phyloP scores from a whole-genome alignment of 2,797 vertebrate species.

The Menidia menidia region DNA sequence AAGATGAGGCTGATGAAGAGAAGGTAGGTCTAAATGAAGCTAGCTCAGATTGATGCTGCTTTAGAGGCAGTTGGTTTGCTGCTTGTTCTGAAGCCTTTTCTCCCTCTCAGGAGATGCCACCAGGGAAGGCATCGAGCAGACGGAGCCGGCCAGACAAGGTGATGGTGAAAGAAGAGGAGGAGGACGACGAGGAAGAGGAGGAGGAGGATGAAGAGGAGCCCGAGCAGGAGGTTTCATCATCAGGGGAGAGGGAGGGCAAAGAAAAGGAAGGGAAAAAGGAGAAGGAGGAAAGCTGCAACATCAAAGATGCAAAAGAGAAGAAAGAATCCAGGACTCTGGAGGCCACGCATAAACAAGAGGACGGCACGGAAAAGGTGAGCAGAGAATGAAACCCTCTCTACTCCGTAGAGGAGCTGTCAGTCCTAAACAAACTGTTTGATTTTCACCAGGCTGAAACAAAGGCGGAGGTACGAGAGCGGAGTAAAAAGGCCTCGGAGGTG shows the following conservation, averaged over 20 bases:
- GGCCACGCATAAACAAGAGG: constrained; percentile 87
- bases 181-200: constrained; percentile 61
- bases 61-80: not conserved
- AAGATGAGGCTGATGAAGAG: constrained; percentile 86
- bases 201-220: constrained; percentile 70
- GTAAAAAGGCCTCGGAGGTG: constrained; percentile 87
- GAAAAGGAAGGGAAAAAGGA: constrained; percentile 89
- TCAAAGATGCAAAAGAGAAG: constrained; percentile 91
- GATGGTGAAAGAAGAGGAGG: constrained; percentile 74
- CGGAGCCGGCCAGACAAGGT: constrained; percentile 85
- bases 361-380: constrained; percentile 88
- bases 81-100: not conserved
- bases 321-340: constrained; percentile 88
- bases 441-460: constrained; percentile 86
- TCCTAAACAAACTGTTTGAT: not conserved
- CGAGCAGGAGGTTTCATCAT: constrained; percentile 70
- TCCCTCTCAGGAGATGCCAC: constrained; percentile 79
- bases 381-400: not conserved
- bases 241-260: constrained; percentile 86
- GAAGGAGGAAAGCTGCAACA: constrained; percentile 88
- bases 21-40: constrained; percentile 64
- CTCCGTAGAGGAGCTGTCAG: not conserved
- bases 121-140: constrained; percentile 85
- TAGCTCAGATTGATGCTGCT: not conserved
- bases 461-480: constrained; percentile 88